Evolutionary conservation across 2,888 invertebrate species (phyloP), one percentile per base, ranked within the genome.

Genomic region (Drosophila quinaria): DNA sequence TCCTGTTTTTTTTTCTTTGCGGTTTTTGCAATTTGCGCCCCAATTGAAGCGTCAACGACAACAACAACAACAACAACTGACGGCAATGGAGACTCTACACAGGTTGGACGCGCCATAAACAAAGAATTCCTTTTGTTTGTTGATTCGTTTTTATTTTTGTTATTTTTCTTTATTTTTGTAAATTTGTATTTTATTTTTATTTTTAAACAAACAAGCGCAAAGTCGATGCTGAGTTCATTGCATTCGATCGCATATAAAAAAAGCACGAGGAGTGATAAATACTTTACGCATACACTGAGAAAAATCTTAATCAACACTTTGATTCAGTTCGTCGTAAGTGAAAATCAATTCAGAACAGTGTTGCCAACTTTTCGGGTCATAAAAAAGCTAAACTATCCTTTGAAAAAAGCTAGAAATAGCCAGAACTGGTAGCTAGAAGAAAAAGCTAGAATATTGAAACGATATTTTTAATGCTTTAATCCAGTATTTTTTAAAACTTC

Each of bases 211-310:
- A 85, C 83, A 86, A 80, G 78, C 83, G 61, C 71, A 80, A 81
- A 81, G 82, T 81, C 86, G 79, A 69, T 70, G 65, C 54, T 63
- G 74, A 84, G 89, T 90, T 90, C 90, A 90, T 78, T 89, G 90
- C 77, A 90, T 90, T 84, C 78, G 52, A 61, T 70, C 54, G 69
- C 54, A 59, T 68, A 59, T 31, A 41, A 49, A 39, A 39, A 55
- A 73, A 59, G 67, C 81, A 85, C 79, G 64, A 58, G 68, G 50
- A 70, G 63, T 46, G 35, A 47, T 25, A 35, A 17, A 58, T 39
- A 35, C n/a, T n/a, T n/a, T 25, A 55, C 10, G 49, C 47, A 64
- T 50, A 46, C 49, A 51, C 46, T 19, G 37, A 37, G 37, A 37
- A 8, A 6, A 37, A 37, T 37, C 6, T 37, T 6, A 2, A 37